phyloP scores from a whole-genome alignment of 2,113 vertebrate species.

The Semicossyphus pulcher region DNA sequence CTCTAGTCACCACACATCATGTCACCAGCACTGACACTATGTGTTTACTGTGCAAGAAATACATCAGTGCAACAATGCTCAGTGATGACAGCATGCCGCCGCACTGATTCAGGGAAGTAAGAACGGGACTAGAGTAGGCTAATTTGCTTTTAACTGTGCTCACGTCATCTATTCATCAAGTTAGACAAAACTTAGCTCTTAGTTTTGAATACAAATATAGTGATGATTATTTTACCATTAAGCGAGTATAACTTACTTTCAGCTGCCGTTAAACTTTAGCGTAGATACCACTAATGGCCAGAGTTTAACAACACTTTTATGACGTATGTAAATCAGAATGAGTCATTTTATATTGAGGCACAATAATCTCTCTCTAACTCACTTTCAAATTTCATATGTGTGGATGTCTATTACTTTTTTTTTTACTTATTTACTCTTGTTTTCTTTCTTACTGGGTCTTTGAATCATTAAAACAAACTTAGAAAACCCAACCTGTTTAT shows the following conservation, averaged over 20 bases:
- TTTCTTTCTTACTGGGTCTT: no score
- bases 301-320: not conserved
- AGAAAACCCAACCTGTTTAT: not conserved
- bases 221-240: no score
- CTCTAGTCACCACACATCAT: constrained; percentile 64
- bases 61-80: not conserved
- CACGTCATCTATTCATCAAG: no score
- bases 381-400: not conserved
- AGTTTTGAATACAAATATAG: no score
- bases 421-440: no score
- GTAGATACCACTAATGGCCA: not conserved
- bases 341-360: not conserved
- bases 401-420: no score
- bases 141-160: no score
- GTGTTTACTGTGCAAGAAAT: constrained; percentile 31
- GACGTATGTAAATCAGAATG: not conserved
- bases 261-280: not conserved
- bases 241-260: not conserved
- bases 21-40: constrained; percentile 62
- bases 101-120: not conserved
- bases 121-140: not conserved
- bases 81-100: not conserved
- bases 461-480: not conserved
- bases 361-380: not conserved
- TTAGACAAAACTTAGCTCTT: no score